These are phyloP conservation scores for Hypselothyrea guttata DNA, from an alignment of 2,888 invertebrate genomes.

Conservation along the genomic window DNA sequence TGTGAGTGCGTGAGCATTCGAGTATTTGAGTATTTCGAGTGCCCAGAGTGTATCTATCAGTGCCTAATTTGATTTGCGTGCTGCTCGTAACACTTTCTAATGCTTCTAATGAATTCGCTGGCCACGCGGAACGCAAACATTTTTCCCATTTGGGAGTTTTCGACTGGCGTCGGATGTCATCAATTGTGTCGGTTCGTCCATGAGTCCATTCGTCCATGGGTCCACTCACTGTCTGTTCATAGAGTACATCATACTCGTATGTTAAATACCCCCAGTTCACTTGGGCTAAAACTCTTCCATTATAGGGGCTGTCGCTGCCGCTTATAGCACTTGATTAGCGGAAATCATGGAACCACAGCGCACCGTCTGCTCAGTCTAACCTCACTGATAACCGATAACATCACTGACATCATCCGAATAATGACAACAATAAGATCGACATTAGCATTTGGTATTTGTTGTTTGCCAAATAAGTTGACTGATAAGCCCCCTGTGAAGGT, in stretches of 20 bases:
- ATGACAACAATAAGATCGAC: neutral
- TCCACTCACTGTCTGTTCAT: too few species aligned
- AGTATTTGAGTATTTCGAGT: neutral
- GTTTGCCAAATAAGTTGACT: conserved; percentile 39
- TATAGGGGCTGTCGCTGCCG: conserved; percentile 30
- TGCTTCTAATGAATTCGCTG: conserved; percentile 42
- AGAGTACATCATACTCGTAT: conserved; percentile 2
- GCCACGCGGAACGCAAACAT: conserved; percentile 5
- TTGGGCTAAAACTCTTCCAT: neutral
- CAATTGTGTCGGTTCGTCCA: conserved; percentile 24
- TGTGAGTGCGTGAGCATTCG: neutral
- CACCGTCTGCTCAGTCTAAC: conserved; percentile 7
- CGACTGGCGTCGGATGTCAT: conserved; percentile 45
- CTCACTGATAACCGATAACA: conserved; percentile 37
- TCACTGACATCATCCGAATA: conserved; percentile 47
- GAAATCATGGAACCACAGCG: conserved; percentile 55
- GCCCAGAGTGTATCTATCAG: conserved; percentile 8
- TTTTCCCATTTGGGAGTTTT: conserved; percentile 19
- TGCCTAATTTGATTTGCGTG: conserved; percentile 51
- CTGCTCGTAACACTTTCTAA: conserved; percentile 64
- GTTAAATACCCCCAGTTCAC: conserved; percentile 28
- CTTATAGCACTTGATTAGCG: conserved; percentile 25
- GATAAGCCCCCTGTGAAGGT: conserved; percentile 49
- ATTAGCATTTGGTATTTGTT: conserved; percentile 3
- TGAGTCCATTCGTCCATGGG: conserved; percentile 17